Percentiles rank a stretch among this genome's conserved stretches.
Evolutionary conservation across 2,797 vertebrate genomes (phyloP).

Genomic region (Propithecus deckenii): DNA sequence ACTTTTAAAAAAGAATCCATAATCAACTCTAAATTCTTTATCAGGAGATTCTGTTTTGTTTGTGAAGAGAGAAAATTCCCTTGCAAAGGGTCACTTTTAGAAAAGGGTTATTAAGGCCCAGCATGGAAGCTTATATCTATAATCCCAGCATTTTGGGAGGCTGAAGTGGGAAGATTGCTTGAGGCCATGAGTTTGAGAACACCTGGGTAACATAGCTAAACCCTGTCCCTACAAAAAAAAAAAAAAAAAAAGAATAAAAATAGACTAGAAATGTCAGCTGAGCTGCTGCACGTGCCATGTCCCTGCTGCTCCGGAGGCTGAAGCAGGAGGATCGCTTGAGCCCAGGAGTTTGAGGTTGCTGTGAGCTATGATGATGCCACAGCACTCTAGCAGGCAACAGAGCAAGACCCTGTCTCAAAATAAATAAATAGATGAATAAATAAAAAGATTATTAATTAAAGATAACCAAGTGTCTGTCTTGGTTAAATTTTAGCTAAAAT

Average conservation of each 20-base stretch:
- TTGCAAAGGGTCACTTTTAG: not conserved
- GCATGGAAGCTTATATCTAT: not conserved
- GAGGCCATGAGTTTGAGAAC: not conserved
- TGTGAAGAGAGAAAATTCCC: not conserved
- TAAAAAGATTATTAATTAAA: not conserved
- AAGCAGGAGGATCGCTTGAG: not conserved
- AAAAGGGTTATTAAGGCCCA: not conserved
- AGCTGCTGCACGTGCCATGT: not conserved
- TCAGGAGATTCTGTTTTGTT: not conserved
- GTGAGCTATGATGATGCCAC: not conserved
- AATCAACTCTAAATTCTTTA: not conserved
- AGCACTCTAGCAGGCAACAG: too few species aligned
- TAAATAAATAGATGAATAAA: not conserved
- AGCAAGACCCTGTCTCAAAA: not conserved
- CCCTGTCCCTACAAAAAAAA: not conserved
- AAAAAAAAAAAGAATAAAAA: not conserved
- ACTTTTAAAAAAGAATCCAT: not conserved
- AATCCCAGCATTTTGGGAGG: not conserved
- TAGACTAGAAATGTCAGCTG: not conserved
- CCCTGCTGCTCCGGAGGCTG: not conserved
- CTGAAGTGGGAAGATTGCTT: not conserved
- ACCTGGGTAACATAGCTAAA: not conserved
- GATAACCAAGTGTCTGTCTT: not conserved
- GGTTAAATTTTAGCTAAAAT: slow-evolving; percentile 38
- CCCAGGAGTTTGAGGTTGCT: not conserved